Evolutionary conservation across 2,888 invertebrate genomes (phyloP).

Genomic region (Mystacides longicornis): DNA sequence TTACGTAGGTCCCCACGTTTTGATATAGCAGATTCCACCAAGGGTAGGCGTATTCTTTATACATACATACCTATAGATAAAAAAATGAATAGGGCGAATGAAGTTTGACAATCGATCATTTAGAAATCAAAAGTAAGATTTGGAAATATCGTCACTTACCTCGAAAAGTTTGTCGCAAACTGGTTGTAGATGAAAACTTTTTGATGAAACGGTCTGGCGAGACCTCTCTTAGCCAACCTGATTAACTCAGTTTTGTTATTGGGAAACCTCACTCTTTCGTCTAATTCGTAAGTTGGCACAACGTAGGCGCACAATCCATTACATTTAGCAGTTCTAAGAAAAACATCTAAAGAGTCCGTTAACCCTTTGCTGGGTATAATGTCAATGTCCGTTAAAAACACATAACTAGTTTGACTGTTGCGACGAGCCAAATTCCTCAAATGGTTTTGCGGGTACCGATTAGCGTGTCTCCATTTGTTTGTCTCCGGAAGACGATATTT

Average conservation of each 20-base stretch:
- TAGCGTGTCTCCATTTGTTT: constrained; percentile 63
- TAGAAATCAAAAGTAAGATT: no score
- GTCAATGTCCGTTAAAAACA: constrained; percentile 83
- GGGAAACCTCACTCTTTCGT: constrained; percentile 71
- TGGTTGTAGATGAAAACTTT: constrained; percentile 90
- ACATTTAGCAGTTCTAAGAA: constrained; percentile 53
- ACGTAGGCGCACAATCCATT: constrained; percentile 73
- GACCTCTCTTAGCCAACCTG: constrained; percentile 65
- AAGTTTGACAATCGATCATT: no score
- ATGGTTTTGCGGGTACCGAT: constrained; percentile 85
- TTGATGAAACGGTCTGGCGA: constrained; percentile 84
- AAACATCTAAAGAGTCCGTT: constrained; percentile 61
- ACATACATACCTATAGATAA: no score
- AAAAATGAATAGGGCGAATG: no score
- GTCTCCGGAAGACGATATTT: constrained; percentile 56
- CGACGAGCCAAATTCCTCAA: constrained; percentile 79
- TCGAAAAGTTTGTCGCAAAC: constrained; percentile 83
- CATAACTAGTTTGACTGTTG: constrained; percentile 72
- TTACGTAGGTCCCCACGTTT: no score
- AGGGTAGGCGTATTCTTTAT: no score
- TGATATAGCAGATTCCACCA: no score
- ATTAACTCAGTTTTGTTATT: constrained; percentile 72
- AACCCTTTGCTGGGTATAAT: constrained; percentile 74
- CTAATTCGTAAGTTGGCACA: constrained; percentile 84
- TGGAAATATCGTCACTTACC: constrained; percentile 58